phyloP scores from a whole-genome alignment of 2,797 vertebrate species.

The Mus minutoides region DNA sequence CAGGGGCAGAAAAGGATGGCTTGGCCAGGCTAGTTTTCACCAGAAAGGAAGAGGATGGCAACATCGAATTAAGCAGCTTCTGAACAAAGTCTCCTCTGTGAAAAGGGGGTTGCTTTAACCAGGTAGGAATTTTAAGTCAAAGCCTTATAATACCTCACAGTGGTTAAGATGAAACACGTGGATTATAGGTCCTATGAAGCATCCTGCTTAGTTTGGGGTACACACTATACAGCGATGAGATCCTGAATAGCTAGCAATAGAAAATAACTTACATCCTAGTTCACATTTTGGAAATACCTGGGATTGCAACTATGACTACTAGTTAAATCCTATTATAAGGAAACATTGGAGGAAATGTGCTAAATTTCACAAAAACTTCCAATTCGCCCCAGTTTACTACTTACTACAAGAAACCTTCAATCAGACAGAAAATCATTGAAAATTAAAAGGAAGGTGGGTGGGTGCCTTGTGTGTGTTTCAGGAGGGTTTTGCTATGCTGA shows the following conservation, averaged over 20 bases:
- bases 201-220: not conserved
- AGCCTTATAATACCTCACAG: not conserved
- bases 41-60: not conserved
- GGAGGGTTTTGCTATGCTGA: not conserved
- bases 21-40: not conserved
- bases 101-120: not conserved
- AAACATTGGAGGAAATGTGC: not conserved
- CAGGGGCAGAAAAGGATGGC: not conserved
- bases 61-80: not conserved
- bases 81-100: not conserved
- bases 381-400: not conserved
- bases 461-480: not conserved
- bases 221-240: not conserved
- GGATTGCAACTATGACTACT: not conserved
- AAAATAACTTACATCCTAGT: not conserved
- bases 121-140: slow-evolving; percentile 38
- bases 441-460: not conserved
- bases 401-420: not conserved
- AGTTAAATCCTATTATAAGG: not conserved
- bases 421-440: not conserved
- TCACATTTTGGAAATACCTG: not conserved
- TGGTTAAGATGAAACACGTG: not conserved
- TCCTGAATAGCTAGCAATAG: not conserved
- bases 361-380: not conserved
- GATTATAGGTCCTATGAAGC: not conserved